Conservation (phyloP, 2,888 invertebrate genomes). For the Trichogramma evanescens region DNA sequence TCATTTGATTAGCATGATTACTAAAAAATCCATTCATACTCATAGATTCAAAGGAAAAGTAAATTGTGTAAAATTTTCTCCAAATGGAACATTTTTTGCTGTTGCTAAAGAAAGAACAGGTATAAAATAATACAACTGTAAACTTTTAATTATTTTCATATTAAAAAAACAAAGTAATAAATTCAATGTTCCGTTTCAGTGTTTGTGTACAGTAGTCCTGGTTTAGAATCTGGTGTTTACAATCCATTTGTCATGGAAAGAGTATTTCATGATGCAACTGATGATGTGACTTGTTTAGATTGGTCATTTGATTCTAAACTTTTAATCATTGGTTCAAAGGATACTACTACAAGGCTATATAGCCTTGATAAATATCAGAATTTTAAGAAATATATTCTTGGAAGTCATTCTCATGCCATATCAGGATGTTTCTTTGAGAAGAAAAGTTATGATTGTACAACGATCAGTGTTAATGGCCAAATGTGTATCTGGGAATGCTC, state of each 20-base stretch:
- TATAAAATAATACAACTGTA: conserved; percentile 36
- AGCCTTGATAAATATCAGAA: conserved; percentile 66
- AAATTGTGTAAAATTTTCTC: conserved; percentile 79
- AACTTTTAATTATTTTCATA: neutral
- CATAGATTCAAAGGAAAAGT: conserved; percentile 77
- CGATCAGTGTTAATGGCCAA: conserved; percentile 77
- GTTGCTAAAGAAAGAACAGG: conserved; percentile 79
- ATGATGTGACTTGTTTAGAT: conserved; percentile 78
- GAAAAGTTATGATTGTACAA: conserved; percentile 75
- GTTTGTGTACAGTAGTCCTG: conserved; percentile 80
- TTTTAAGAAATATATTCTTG: conserved; percentile 68
- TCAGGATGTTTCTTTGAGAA: conserved; percentile 84
- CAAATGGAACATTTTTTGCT: conserved; percentile 88
- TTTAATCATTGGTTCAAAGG: conserved; percentile 84
- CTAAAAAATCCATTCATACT: conserved; percentile 73
- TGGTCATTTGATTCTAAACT: conserved; percentile 91
- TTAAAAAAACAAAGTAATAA: too few species aligned
- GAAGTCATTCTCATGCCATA: conserved; percentile 79
- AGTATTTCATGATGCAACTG: conserved; percentile 74
- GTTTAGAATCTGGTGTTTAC: conserved; percentile 70
- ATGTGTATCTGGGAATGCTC: conserved; percentile 82
- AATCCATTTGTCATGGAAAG: conserved; percentile 82
- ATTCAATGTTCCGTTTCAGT: conserved; percentile 47
- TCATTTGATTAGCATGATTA: conserved; percentile 77
- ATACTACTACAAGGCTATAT: conserved; percentile 80